Base-by-base conservation (phyloP, 2,888 invertebrate genomes). In the Drosophila kanekoi region DNA sequence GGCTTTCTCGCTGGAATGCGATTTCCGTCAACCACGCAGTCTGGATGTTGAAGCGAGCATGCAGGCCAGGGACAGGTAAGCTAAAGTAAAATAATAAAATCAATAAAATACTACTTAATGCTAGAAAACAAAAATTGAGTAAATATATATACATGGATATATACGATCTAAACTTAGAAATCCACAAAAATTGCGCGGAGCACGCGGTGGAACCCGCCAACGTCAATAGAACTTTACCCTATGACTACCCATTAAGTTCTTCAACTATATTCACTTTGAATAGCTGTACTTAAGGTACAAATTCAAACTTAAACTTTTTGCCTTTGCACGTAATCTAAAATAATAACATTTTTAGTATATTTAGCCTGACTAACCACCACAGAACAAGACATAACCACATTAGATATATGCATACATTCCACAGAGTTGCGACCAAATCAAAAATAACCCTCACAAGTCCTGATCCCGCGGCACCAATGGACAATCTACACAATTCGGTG, bases 1-100 rank as follows among this genome's bases (percentile, higher is more conserved):
- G 4, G 95, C 95, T 38, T 95, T 95, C 85, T 94, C 94, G 13
- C 87, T 95, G 70, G 94, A 94, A 89, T 95, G 95, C 75, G 95
- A 95, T 90, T 95, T 94, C 81, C 93, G 93, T 38, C 93, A 93
- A 69, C 93, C 94, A 1, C 92, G 93, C 72, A 93, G 93, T 77
- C 79, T 94, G 23, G 93, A 93, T 16, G 93, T 94, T 47, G 93
- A 93, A 60, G 93, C 94, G 4, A 92, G 93, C 78, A 91, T 94
- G 70, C 92, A 93, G 74, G 91, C 92, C 63, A 86, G 91, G 63
- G 92, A 92, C 44, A 92, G 92, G 93, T 93, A 91, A 89, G 75
- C 28, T 10, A 52, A 32, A 11, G 5, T 2, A 32, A 5, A 40
- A 33, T 51, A 10, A 4, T n/a, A 32, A 0, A 33, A 38, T 38